These are phyloP conservation scores for Thunnus albacares DNA, from an alignment of 2,797 vertebrate species.

Conservation along the genomic window DNA sequence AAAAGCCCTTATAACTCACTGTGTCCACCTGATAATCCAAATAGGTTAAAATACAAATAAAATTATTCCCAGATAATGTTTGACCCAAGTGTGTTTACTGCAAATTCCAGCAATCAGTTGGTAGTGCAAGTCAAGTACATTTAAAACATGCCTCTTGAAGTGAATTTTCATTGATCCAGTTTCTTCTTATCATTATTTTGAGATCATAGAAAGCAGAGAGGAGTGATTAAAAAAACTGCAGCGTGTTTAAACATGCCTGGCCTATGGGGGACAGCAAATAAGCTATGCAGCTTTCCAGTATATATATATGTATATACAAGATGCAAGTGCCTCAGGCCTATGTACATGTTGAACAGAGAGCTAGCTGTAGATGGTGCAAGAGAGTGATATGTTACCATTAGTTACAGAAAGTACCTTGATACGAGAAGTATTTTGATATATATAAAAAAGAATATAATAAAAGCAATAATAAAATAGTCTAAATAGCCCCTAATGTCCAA, in stretches of 20 bases:
- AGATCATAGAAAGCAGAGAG: constrained; percentile 8
- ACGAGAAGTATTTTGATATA: constrained; percentile 36
- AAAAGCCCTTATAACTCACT: constrained; percentile 21
- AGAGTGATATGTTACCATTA: constrained; percentile 61
- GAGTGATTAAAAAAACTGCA: not conserved
- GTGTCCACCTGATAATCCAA: constrained; percentile 22
- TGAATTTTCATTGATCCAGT: constrained; percentile 34
- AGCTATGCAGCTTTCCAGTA: constrained; percentile 30
- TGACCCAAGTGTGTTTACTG: constrained; percentile 32
- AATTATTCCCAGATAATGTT: constrained; percentile 49
- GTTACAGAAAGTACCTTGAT: constrained; percentile 76
- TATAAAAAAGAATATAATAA: constrained; percentile 44
- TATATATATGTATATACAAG: constrained; percentile 11
- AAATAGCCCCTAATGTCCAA: constrained; percentile 39
- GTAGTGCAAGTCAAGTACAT: constrained; percentile 45
- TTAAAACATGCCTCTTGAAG: constrained; percentile 1
- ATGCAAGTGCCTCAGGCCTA: constrained; percentile 36
- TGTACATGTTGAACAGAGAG: constrained; percentile 37
- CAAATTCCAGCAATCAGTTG: constrained; percentile 18
- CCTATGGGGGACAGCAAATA: constrained; percentile 18
- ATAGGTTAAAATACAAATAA: constrained; percentile 36
- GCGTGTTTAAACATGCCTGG: constrained; percentile 14
- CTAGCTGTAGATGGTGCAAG: constrained; percentile 53
- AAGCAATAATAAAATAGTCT: constrained; percentile 23
- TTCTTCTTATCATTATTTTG: constrained; percentile 13